Conservation (phyloP, 2,888 invertebrate genomes). For the Stenchaetothrips biformis region DNA sequence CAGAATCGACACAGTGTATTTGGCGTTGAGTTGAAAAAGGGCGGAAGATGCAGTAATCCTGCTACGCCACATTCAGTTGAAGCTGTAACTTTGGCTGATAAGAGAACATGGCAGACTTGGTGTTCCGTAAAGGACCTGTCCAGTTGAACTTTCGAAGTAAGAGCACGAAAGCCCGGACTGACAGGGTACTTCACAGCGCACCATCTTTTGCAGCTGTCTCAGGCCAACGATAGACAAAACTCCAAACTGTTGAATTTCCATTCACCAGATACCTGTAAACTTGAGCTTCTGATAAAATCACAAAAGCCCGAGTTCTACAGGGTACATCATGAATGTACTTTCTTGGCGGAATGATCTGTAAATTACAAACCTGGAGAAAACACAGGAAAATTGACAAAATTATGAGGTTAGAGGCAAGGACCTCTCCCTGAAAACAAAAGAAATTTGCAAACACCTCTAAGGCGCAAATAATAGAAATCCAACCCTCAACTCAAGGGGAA, state of each 20-base stretch:
- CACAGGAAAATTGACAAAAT: neutral
- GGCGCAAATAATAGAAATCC: no score
- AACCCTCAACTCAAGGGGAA: no score
- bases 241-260: neutral
- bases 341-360: neutral
- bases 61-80: no score
- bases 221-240: neutral
- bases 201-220: no score
- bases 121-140: slow-evolving; percentile 10
- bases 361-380: neutral
- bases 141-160: slow-evolving; percentile 3
- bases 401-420: slow-evolving; percentile 15
- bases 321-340: neutral
- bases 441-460: no score
- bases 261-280: slow-evolving; percentile 14
- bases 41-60: no score
- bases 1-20: no score
- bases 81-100: no score
- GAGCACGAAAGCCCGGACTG: slow-evolving; percentile 13
- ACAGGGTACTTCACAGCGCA: slow-evolving; percentile 12
- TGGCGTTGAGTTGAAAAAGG: no score
- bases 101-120: neutral
- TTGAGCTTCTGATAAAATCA: neutral
- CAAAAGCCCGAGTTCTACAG: slow-evolving; percentile 24
- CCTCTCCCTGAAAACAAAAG: neutral